A percentile compares a stretch with the other conserved stretches of the same genome.
Conservation (phyloP, 1,140 invertebrate species). For the Aphis craccivora region DNA sequence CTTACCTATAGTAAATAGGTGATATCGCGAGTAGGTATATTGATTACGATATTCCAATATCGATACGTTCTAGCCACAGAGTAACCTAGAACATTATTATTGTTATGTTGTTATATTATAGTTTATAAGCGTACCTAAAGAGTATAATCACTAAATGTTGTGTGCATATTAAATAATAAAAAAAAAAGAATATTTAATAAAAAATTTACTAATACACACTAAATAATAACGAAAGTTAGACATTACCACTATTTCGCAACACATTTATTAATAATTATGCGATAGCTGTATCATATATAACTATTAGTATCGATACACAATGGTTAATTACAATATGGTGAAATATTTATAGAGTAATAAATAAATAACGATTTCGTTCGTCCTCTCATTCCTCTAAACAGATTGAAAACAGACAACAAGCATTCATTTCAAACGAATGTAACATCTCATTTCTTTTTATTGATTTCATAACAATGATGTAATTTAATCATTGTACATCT, state of each 20-base stretch:
- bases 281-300: not conserved
- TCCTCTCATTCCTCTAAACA: not conserved
- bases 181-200: not conserved
- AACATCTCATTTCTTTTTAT: not conserved
- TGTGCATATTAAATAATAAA: too few species aligned
- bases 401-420: not conserved
- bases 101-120: not conserved
- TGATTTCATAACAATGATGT: too few species aligned
- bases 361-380: not conserved
- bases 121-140: not conserved
- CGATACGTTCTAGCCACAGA: not conserved
- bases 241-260: not conserved
- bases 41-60: not conserved
- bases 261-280: not conserved
- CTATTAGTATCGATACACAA: not conserved
- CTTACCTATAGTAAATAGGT: not conserved
- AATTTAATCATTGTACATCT: too few species aligned
- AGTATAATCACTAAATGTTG: too few species aligned
- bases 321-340: not conserved
- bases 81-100: too few species aligned
- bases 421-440: not conserved
- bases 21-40: not conserved
- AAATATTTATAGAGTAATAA: not conserved
- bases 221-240: not conserved
- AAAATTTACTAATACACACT: not conserved